Conservation (phyloP, 1,140 invertebrate species). For the Zaprionus gabonicus region DNA sequence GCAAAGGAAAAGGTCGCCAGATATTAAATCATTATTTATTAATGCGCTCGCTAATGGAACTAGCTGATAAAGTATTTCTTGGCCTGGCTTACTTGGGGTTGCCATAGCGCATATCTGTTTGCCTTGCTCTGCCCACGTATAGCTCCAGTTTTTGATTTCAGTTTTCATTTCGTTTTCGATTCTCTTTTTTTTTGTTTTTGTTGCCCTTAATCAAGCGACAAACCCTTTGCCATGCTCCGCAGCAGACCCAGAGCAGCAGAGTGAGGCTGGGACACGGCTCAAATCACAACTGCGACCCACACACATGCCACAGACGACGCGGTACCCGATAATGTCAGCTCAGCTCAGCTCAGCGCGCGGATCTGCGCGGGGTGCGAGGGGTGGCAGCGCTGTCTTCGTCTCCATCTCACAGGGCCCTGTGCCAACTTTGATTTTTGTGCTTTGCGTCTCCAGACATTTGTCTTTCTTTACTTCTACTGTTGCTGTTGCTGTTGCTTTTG, state of each 20-base stretch:
- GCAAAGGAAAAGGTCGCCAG: not conserved
- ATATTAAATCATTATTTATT: conserved; percentile 23
- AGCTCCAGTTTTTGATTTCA: conserved; percentile 67
- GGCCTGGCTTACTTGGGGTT: no score
- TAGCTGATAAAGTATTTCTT: not conserved
- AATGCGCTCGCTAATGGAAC: conserved; percentile 9
- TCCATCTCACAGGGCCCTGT: not conserved
- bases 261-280: conserved; percentile 17
- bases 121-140: conserved; percentile 59
- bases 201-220: conserved; percentile 78
- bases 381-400: not conserved
- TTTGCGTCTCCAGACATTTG: conserved; percentile 60
- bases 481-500: conserved; percentile 30
- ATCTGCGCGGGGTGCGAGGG: conserved; percentile 5
- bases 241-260: conserved; percentile 31
- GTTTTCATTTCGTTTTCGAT: conserved; percentile 29
- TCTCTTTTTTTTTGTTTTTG: conserved; percentile 32
- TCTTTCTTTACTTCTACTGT: conserved; percentile 26
- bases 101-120: conserved; percentile 19
- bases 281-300: conserved; percentile 70
- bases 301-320: conserved; percentile 61
- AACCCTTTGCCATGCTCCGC: conserved; percentile 64
- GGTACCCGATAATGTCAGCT: conserved; percentile 74
- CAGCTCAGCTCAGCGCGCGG: conserved; percentile 22
- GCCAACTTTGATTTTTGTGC: conserved; percentile 5